Evolutionary conservation across 1,140 invertebrate genomes (phyloP).

Genomic region (Harpegnathos saltator): DNA sequence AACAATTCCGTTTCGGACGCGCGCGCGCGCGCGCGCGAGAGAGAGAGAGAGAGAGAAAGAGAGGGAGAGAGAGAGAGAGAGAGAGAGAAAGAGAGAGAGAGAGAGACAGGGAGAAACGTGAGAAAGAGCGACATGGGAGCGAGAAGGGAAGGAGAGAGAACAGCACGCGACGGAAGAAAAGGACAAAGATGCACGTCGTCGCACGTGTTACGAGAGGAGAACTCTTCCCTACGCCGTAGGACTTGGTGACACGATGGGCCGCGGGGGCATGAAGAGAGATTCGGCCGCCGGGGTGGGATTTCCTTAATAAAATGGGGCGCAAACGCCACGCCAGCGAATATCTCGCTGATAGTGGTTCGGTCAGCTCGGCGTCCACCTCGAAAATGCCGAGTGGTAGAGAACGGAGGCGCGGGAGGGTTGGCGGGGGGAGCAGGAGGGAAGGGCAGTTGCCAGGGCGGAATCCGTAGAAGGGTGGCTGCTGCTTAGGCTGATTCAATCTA

Average conservation of each 20-base stretch:
- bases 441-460: constrained; percentile 66
- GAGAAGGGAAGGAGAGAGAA: not conserved
- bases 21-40: not conserved
- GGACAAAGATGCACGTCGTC: constrained; percentile 66
- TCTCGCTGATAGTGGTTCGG: constrained; percentile 82
- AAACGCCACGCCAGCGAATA: constrained; percentile 84
- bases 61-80: too few species aligned
- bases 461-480: constrained; percentile 72
- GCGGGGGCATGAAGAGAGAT: not conserved
- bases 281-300: constrained; percentile 73
- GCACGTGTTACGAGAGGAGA: constrained; percentile 74
- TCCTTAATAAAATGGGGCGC: constrained; percentile 84
- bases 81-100: constrained; percentile 13
- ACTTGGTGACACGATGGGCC: constrained; percentile 27
- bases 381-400: constrained; percentile 71
- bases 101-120: not conserved
- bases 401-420: constrained; percentile 64
- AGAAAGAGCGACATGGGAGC: not conserved
- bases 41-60: constrained; percentile 8
- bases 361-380: constrained; percentile 80
- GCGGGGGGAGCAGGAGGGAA: constrained; percentile 44
- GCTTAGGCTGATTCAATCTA: constrained; percentile 84
- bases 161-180: constrained; percentile 21
- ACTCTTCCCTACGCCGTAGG: constrained; percentile 52
- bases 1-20: constrained; percentile 62